Evolutionary conservation across 2,797 vertebrate species (phyloP), one percentile per base, ranked within the genome.

Genomic region (Sebastes umbrosus): DNA sequence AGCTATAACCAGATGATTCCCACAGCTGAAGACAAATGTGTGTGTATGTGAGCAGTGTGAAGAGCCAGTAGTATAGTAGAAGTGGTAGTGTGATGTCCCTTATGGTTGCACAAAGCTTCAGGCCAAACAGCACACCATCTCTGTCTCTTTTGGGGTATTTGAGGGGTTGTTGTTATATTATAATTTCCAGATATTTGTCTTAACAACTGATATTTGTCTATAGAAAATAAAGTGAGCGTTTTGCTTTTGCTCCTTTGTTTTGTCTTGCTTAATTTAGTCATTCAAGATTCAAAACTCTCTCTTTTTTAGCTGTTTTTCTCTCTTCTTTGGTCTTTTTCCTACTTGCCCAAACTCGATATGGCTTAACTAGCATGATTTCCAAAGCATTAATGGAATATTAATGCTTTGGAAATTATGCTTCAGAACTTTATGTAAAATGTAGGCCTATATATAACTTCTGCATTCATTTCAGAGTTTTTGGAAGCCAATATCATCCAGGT

Each of bases 1-100:
- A 50, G 54, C 55, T 67, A 34, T 14, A 69, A 50, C 39, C 63
- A 75, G 39, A 70, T 71, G 46, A 74, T 77, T 75, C 16, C 32
- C 27, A 60, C 6, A 57, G 71, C 24, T 32, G 34, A 57, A 69
- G 16, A 34, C 52, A 73, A 62, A 55, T 64, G 8, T 39, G 12
- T 57, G 55, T 73, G 52, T 75, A 72, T 16, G 36, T 29, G 43
- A 2, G 27, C 12, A 43, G 34, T 46, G 52, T 39, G 52, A 75
- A 46, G 6, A 46, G 59, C 14, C 36, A 59, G 46, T 50, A 50
- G 16, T 50, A 50, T 25, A 57, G 32, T 24, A 22, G 69, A 36
- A 39, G 59, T 55, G 10, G 22, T 27, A 32, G 64, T 50, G 52
- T 54, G 16, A 18, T n/a, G 18, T 52, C 52, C 20, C 9, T 54